A percentile compares a stretch with the other conserved stretches of the same genome.
Conservation (phyloP, 2,797 vertebrate genomes). For the Selene dorsalis region DNA sequence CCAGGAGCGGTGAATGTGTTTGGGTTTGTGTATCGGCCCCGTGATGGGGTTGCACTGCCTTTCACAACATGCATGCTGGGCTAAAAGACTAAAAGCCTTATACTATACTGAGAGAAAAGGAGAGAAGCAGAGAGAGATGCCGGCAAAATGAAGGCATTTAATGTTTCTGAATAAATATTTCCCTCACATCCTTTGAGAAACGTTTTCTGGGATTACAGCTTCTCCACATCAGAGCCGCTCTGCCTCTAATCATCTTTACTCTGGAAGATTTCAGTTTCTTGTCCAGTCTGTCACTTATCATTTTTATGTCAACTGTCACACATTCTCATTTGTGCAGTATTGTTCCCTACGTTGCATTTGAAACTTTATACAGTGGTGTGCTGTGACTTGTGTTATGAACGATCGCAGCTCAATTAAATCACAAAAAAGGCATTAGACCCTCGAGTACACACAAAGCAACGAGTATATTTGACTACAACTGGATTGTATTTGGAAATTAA, state of each 20-base stretch:
- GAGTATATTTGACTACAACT: slow-evolving; percentile 42
- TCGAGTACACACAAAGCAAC: slow-evolving; percentile 22
- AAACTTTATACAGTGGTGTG: slow-evolving; percentile 25
- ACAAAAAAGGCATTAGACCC: slow-evolving; percentile 26
- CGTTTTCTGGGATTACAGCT: slow-evolving; percentile 60
- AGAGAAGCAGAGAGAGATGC: not conserved
- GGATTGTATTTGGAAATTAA: slow-evolving; percentile 51
- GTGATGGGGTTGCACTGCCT: slow-evolving; percentile 2
- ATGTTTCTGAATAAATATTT: slow-evolving; percentile 53
- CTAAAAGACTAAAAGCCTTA: not conserved
- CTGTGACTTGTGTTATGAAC: slow-evolving; percentile 18
- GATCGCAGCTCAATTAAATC: slow-evolving; percentile 40
- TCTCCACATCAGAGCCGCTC: slow-evolving; percentile 62
- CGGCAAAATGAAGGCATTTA: slow-evolving; percentile 15
- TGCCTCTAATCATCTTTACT: slow-evolving; percentile 71
- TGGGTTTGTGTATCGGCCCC: slow-evolving; percentile 2
- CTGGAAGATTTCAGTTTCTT: slow-evolving; percentile 64
- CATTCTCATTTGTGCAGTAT: slow-evolving; percentile 36
- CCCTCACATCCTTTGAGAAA: slow-evolving; percentile 38
- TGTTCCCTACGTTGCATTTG: slow-evolving; percentile 44
- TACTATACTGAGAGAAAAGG: slow-evolving; percentile 1
- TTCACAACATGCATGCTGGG: slow-evolving; percentile 1
- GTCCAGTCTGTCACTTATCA: slow-evolving; percentile 55
- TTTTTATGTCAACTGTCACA: slow-evolving; percentile 60
- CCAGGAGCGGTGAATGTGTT: not conserved